Base-by-base conservation (phyloP, 2,797 vertebrate genomes). In the Gallirallus australis region DNA sequence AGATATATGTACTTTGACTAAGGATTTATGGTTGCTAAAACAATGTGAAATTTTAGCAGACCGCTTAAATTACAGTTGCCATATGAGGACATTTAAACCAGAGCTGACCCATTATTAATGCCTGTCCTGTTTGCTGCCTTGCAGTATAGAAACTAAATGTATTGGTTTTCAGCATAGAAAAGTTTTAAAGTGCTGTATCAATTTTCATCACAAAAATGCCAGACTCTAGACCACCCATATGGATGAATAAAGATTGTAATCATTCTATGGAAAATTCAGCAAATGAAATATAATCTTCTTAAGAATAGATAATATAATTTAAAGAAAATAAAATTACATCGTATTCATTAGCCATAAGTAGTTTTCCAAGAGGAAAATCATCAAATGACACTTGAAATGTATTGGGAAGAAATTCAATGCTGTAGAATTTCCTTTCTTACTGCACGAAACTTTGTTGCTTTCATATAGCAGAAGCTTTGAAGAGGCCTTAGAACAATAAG, bases 191-290 rank as follows among this genome's bases (percentile, higher is more conserved):
- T 77, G 37, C 56, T 76, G 39, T 88, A 91, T 94, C 79, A 40
- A 31, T 89, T 95, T 96, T 86, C 89, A 56, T 68, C 33, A 53
- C 93, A 91, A 94, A 93, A 89, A 78, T 79, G 91, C 66, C 87
- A 89, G 66, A 76, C 48, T 65, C 71, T 48, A 3, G 95, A 73
- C 93, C 50, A 89, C 72, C 56, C 82, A 88, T 86, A 82, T 89
- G 37, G 86, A 88, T 88, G 56, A 92, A 78, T 70, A 89, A 95
- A 86, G 54, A 48, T 19, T 79, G 31, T 47, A 81, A 79, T 61
- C 9, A 47, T 89, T 94, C 54, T 60, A 28, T 33, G 57, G 57
- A 75, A 93, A 90, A 82, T 47, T 72, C 60, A 86, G 20, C 37
- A 89, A 88, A 53, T 84, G 57, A 86, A 86, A 93, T 59, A 79